Evolutionary conservation across 1,140 invertebrate genomes (phyloP).

Genomic region (Pentalonia nigronervosa): DNA sequence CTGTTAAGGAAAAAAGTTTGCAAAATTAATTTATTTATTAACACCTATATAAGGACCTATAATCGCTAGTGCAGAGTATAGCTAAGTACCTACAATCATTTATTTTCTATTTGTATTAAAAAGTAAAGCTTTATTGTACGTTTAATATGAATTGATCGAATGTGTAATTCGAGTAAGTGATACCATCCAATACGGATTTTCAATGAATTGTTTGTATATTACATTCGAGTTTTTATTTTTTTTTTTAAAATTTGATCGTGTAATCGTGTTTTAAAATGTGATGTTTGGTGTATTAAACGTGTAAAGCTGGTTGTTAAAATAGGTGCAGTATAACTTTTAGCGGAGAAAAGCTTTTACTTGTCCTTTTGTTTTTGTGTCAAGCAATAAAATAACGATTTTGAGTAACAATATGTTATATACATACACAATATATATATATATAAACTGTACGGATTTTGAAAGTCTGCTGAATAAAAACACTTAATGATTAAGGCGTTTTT

Average conservation of each 20-base stretch:
- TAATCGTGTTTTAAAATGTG: background rate
- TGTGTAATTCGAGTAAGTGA: background rate
- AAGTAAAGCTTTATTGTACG: background rate
- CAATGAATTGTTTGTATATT: background rate
- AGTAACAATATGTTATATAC: background rate
- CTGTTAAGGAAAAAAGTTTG: too few species aligned
- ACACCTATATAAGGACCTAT: background rate
- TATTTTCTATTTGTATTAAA: background rate
- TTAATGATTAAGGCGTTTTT: slow-evolving; percentile 17
- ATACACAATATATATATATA: background rate
- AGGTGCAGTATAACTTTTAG: background rate
- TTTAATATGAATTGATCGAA: background rate
- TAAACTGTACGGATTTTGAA: background rate
- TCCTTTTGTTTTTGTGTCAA: slow-evolving; percentile 33
- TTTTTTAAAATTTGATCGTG: background rate
- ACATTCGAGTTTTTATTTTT: background rate
- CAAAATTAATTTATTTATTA: too few species aligned
- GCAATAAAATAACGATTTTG: slow-evolving; percentile 25
- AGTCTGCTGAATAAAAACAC: background rate
- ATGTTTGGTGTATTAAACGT: slow-evolving; percentile 11
- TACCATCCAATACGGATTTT: background rate
- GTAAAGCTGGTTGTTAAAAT: background rate
- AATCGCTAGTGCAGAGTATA: background rate
- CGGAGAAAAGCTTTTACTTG: slow-evolving; percentile 37
- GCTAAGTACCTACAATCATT: background rate